Evolutionary conservation across 1,140 invertebrate genomes (phyloP).

Genomic region (Limonius californicus): DNA sequence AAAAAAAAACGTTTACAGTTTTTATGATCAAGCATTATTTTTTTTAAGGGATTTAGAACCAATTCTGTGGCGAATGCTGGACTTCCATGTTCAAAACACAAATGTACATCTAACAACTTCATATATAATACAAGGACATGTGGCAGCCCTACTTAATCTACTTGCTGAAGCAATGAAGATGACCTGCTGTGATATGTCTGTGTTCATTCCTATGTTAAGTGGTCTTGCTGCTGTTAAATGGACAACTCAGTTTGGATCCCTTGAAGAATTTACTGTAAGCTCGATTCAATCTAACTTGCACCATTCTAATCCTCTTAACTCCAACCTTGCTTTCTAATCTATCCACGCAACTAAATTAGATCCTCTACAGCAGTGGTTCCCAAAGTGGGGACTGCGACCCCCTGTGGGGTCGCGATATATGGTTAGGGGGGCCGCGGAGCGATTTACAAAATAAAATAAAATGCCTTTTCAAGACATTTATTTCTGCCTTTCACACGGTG

Average conservation of each 20-base stretch:
- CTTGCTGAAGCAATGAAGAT: slow-evolving; percentile 28
- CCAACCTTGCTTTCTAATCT: too few relatives aligned
- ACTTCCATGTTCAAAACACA: slow-evolving; percentile 53
- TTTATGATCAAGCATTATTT: neutral
- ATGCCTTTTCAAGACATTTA: too few relatives aligned
- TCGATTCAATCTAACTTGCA: slow-evolving; percentile 18
- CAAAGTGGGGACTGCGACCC: too few relatives aligned
- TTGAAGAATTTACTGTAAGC: slow-evolving; percentile 37
- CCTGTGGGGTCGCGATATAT: too few relatives aligned
- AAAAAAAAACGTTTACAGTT: too few relatives aligned
- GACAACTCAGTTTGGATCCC: slow-evolving; percentile 38
- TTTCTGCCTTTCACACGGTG: too few relatives aligned
- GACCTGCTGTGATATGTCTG: slow-evolving; percentile 19
- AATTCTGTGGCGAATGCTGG: slow-evolving; percentile 48
- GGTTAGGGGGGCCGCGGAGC: too few relatives aligned
- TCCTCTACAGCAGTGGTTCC: too few relatives aligned
- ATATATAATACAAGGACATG: slow-evolving; percentile 50
- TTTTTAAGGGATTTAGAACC: slow-evolving; percentile 43
- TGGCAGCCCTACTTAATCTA: slow-evolving; percentile 47
- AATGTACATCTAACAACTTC: slow-evolving; percentile 47
- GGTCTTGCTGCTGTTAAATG: slow-evolving; percentile 37
- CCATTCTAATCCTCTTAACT: too few relatives aligned
- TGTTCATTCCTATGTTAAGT: slow-evolving; percentile 25
- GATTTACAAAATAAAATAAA: neutral
- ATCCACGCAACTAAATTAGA: too few relatives aligned